These are phyloP conservation scores for Cettia cetti DNA, from an alignment of 2,113 vertebrate genomes.

Conservation along the genomic window DNA sequence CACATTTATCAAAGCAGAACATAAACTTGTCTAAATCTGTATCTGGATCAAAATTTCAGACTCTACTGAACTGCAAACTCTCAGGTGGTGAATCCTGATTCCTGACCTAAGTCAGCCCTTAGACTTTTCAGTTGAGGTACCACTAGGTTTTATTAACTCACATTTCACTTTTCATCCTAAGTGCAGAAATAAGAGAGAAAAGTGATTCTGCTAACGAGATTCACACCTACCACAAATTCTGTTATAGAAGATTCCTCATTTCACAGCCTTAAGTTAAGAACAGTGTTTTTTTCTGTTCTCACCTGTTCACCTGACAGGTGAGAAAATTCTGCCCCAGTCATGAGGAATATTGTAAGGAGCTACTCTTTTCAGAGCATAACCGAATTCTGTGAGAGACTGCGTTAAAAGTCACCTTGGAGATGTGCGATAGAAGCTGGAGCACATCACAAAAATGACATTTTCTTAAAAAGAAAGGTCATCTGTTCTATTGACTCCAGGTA, in stretches of 20 bases:
- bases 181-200: not conserved
- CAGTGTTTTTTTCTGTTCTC: not conserved
- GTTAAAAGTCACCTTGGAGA: constrained; percentile 64
- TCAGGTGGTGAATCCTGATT: not conserved
- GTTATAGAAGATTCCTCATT: not conserved
- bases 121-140: not conserved
- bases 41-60: constrained; percentile 19
- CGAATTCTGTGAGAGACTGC: not conserved
- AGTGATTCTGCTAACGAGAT: not conserved
- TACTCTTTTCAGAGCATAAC: not conserved
- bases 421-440: not conserved
- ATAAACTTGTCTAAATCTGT: not conserved
- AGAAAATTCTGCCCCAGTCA: not conserved
- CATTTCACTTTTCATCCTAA: not conserved
- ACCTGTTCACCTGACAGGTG: not conserved
- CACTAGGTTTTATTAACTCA: not conserved
- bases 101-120: not conserved
- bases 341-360: not conserved
- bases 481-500: constrained; percentile 44
- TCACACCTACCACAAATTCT: not conserved
- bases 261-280: not conserved
- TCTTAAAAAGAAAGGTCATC: constrained; percentile 36
- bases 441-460: constrained; percentile 56
- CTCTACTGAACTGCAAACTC: not conserved
- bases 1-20: not conserved